These are phyloP conservation scores for Trogon surrucura DNA, from an alignment of 2,113 vertebrate genomes.

Conservation along the genomic window DNA sequence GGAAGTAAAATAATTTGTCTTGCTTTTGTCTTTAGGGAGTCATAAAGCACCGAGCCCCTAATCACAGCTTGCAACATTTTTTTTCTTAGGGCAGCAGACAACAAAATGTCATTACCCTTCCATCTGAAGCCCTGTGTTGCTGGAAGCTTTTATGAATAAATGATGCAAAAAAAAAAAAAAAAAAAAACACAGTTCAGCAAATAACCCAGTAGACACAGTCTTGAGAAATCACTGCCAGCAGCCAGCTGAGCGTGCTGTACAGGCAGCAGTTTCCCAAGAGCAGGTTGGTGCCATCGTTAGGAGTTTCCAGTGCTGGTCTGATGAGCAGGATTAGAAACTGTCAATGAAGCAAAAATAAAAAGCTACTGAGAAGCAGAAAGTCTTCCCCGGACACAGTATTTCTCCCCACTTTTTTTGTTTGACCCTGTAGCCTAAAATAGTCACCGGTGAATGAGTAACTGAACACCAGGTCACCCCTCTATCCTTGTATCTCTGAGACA, in stretches of 20 bases:
- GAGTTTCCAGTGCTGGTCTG: fast-evolving
- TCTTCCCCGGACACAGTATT: background rate
- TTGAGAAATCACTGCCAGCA: background rate
- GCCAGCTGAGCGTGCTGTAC: background rate
- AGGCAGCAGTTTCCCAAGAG: background rate
- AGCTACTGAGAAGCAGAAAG: background rate
- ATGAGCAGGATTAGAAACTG: background rate
- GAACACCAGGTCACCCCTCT: background rate
- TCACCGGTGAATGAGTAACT: background rate
- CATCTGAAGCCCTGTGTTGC: background rate
- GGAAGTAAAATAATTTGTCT: background rate
- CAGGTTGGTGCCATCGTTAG: background rate
- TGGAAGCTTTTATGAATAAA: background rate
- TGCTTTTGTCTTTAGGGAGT: background rate
- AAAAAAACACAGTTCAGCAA: background rate
- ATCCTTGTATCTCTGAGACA: background rate
- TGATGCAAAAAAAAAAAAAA: background rate
- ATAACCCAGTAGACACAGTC: background rate
- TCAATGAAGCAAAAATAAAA: background rate
- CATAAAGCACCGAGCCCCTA: background rate
- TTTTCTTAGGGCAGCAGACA: background rate
- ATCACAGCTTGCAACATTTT: background rate
- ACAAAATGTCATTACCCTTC: background rate
- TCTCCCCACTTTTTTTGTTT: background rate
- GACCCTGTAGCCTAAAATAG: background rate